Evolutionary conservation across 2,113 vertebrate genomes (phyloP).

Genomic region (Microcebus murinus): DNA sequence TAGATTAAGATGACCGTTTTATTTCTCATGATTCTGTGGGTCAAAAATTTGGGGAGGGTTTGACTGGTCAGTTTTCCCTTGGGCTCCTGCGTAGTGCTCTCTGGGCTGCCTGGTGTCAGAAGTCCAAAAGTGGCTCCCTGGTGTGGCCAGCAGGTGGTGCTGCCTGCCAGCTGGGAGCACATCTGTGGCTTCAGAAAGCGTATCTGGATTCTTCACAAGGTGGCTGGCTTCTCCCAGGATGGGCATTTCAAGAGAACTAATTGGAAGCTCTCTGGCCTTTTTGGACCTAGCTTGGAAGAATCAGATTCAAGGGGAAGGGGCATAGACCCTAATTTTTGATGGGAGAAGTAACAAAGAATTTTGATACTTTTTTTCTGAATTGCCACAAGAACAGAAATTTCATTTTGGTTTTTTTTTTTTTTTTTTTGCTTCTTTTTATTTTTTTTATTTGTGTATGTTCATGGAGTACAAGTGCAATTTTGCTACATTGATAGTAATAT

Average conservation of each 20-base stretch:
- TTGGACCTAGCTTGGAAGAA: not conserved
- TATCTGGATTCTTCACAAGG: not conserved
- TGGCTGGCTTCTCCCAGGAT: not conserved
- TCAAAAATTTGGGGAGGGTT: not conserved
- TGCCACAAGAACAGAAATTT: no score
- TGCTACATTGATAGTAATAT: no score
- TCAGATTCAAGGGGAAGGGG: not conserved
- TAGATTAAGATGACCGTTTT: not conserved
- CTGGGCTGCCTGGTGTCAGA: no score
- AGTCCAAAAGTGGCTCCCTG: not conserved
- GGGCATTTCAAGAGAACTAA: not conserved
- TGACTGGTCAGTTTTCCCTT: not conserved
- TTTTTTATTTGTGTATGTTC: no score
- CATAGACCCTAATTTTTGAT: no score
- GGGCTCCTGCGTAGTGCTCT: not conserved
- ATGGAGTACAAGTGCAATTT: no score
- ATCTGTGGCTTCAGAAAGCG: not conserved
- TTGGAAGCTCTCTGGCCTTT: no score
- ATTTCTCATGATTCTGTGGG: not conserved
- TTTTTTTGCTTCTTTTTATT: no score
- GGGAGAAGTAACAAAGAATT: no score
- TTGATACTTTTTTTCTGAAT: no score
- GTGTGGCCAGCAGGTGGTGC: not conserved
- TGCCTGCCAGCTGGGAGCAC: not conserved
- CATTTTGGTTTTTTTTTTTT: no score